Evolutionary conservation across 2,888 invertebrate genomes (phyloP).

Genomic region (Troides aeacus): DNA sequence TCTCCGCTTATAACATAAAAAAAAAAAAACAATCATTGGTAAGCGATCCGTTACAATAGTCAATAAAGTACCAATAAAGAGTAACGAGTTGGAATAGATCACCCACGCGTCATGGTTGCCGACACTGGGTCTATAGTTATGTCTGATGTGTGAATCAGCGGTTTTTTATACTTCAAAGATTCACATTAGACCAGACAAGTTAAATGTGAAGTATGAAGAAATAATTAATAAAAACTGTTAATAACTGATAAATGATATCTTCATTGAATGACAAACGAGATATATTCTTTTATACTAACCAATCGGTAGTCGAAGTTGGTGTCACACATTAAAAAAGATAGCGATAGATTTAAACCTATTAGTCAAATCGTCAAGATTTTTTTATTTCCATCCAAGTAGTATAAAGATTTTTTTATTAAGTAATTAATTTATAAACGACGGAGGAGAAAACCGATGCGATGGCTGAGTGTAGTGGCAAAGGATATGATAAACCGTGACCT

Average conservation of each 20-base stretch:
- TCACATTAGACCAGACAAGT: background rate
- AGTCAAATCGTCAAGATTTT: background rate
- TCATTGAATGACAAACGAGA: background rate
- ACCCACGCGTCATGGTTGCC: constrained; percentile 23
- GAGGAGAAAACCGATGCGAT: no score
- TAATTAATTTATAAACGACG: background rate
- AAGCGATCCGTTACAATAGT: constrained; percentile 28
- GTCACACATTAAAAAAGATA: no score
- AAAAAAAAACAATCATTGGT: constrained; percentile 24
- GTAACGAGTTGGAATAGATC: constrained; percentile 30
- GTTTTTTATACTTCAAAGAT: background rate
- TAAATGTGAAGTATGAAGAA: background rate
- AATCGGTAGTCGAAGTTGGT: no score
- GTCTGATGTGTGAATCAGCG: background rate
- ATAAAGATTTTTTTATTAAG: background rate
- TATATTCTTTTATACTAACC: no score
- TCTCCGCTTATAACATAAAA: constrained; percentile 21
- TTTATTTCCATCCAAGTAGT: background rate
- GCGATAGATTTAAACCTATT: no score
- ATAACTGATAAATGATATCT: no score
- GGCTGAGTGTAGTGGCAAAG: no score
- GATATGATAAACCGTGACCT: no score
- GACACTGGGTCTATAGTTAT: background rate
- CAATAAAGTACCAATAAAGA: constrained; percentile 30
- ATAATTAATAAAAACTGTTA: background rate